A percentile compares a stretch with the other conserved stretches of the same genome.
These are phyloP conservation scores for Palythoa heliodiscus DNA, from an alignment of 92 coral and sea anemone species.

Conservation along the genomic window DNA sequence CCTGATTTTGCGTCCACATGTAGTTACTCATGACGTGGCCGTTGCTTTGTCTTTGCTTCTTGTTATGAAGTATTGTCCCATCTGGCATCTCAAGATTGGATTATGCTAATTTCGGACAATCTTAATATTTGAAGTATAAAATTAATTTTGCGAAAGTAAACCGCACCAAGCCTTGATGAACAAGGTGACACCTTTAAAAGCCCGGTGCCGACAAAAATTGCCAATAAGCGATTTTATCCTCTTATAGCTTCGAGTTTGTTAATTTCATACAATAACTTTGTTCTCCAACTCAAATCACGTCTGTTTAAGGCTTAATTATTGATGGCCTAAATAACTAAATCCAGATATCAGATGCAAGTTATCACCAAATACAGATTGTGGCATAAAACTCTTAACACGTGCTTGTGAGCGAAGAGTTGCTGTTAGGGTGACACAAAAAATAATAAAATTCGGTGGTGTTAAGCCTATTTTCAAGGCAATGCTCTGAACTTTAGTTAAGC, in stretches of 20 bases:
- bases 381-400: constrained; percentile 27
- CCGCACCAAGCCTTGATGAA: constrained; percentile 38
- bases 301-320: background rate
- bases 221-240: constrained; percentile 16
- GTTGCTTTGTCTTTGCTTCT: background rate
- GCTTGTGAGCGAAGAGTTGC: constrained; percentile 24
- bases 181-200: constrained; percentile 40
- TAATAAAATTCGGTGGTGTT: background rate
- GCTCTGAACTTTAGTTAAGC: too few relatives aligned
- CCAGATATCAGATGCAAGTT: background rate
- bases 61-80: constrained; percentile 8
- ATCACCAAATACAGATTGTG: constrained; percentile 30
- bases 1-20: background rate
- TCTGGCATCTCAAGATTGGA: constrained; percentile 18
- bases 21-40: constrained; percentile 20
- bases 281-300: background rate
- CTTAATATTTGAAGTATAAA: constrained; percentile 46
- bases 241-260: constrained; percentile 1
- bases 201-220: constrained; percentile 47
- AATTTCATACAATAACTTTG: background rate
- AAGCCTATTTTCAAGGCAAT: background rate
- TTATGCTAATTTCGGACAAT: constrained; percentile 41
- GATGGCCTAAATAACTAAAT: background rate
- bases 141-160: constrained; percentile 45
- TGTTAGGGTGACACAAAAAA: constrained; percentile 18